Base-by-base conservation (phyloP, 2,888 invertebrate genomes). In the Acanthococcus lagerstroemiae region DNA sequence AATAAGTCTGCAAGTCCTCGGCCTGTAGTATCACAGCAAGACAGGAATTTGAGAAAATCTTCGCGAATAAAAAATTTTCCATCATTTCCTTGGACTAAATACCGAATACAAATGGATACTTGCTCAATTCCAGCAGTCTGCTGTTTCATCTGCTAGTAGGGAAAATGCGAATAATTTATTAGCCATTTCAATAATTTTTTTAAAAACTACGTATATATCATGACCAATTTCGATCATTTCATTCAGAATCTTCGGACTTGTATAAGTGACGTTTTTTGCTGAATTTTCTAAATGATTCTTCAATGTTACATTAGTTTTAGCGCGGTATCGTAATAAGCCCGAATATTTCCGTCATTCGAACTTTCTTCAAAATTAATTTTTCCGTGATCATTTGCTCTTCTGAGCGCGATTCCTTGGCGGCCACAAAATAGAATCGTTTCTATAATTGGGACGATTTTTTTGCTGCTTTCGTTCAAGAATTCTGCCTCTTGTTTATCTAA, bases 21-120 rank as follows among this genome's bases (percentile, higher is more conserved):
- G 21, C 58, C 57, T 5, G 45, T 58, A 30, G 17, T 12, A 37
- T 37, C 58, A 58, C n/a, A 22, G 4, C 37, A 22, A 37, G 52
- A 52, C 4, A 58, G 12, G 44, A 66, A 66, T 45, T 25, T 15
- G 15, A 57, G 52, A 66, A 66, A 58, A 24, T 56, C 19, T 66
- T 66, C 56, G 45, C n/a, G 17, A 37, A 65, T 54, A 22, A 19
- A 30, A 6, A 55, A 65, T 44, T 30, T 65, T 24, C 12, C 24
- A 21, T 54, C 22, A 25, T n/a, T 48, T 9, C 17, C 12, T 48
- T 54, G 7, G 37, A 15, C 6, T 5, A 54, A 17, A 54, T 54
- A 54, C 6, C 54, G 26, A 21, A 54, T 15, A 24, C 54, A 54
- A 3, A 54, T 3, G 21, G 54, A 24, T 25, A 54, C 5, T 24